Percentiles rank a stretch among this genome's conserved stretches.
phyloP scores from a whole-genome alignment of 2,113 vertebrate genomes.

The Grammomys dolichurus region DNA sequence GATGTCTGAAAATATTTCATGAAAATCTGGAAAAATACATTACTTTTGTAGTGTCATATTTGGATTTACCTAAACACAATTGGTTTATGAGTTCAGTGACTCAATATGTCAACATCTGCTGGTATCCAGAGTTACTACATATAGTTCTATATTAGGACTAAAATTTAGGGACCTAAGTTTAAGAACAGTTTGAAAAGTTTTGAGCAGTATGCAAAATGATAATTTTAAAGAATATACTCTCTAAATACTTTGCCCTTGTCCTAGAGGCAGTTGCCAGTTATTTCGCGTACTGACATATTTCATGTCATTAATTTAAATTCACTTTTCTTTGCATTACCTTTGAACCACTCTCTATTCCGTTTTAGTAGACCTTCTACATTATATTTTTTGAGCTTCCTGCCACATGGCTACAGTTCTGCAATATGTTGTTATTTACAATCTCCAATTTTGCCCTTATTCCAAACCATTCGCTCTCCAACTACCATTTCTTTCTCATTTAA shows the following conservation, averaged over 20 bases:
- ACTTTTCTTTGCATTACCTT: not conserved
- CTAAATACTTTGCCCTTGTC: not conserved
- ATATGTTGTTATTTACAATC: not conserved
- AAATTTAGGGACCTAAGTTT: not conserved
- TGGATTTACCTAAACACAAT: not conserved
- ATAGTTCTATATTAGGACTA: not conserved
- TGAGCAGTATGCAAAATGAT: not conserved
- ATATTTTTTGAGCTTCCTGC: not conserved
- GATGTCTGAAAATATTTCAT: slow-evolving; percentile 33
- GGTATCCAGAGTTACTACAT: not conserved
- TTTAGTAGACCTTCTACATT: not conserved
- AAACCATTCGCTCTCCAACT: not conserved
- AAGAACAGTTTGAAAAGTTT: not conserved
- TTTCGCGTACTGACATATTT: not conserved
- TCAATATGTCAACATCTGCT: not conserved
- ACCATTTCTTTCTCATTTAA: not conserved
- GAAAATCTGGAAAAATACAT: not conserved
- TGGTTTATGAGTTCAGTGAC: slow-evolving; percentile 28
- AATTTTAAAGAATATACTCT: not conserved
- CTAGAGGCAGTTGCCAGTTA: not conserved
- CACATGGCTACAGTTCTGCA: not conserved
- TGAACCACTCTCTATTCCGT: not conserved
- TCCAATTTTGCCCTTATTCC: not conserved
- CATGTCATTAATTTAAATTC: not conserved
- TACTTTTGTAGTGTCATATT: slow-evolving; percentile 15